These are phyloP conservation scores for Frankliniella fusca DNA, from an alignment of 2,888 invertebrate genomes.

Conservation along the genomic window DNA sequence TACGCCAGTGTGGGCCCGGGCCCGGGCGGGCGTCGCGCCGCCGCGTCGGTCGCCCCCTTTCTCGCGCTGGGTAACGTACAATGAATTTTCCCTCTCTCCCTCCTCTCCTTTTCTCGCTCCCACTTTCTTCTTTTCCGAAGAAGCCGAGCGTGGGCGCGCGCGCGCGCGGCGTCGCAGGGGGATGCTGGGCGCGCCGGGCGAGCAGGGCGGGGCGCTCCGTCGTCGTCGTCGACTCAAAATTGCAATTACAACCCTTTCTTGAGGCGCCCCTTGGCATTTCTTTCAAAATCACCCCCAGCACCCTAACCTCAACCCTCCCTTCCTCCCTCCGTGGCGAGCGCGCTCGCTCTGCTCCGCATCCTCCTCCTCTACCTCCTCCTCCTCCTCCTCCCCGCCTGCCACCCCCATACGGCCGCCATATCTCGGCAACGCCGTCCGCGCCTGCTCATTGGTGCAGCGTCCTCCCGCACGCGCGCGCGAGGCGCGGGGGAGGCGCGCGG, in stretches of 20 bases:
- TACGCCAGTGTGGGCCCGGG: too few species aligned
- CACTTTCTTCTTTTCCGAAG: slow-evolving; percentile 15
- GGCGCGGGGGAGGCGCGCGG: background rate
- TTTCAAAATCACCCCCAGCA: slow-evolving; percentile 6
- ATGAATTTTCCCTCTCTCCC: slow-evolving; percentile 6
- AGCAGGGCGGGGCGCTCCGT: background rate
- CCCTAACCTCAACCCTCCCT: background rate
- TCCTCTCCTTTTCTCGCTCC: background rate
- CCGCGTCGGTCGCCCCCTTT: background rate
- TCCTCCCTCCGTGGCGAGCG: too few species aligned
- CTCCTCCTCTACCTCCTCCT: background rate
- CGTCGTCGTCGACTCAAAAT: slow-evolving; percentile 7
- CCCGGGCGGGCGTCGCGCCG: background rate
- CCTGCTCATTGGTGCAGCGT: background rate
- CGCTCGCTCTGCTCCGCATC: background rate
- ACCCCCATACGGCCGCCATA: background rate
- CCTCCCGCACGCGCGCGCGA: background rate
- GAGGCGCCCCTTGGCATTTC: slow-evolving; percentile 8
- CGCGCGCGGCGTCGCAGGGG: background rate
- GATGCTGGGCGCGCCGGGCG: background rate
- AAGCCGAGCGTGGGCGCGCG: slow-evolving; percentile 6
- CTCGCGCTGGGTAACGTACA: background rate
- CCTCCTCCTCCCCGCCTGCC: background rate
- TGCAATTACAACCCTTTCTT: slow-evolving; percentile 26
- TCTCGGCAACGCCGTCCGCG: background rate